Base-by-base conservation (phyloP, 1,140 invertebrate species). In the Caenorhabditis latens region DNA sequence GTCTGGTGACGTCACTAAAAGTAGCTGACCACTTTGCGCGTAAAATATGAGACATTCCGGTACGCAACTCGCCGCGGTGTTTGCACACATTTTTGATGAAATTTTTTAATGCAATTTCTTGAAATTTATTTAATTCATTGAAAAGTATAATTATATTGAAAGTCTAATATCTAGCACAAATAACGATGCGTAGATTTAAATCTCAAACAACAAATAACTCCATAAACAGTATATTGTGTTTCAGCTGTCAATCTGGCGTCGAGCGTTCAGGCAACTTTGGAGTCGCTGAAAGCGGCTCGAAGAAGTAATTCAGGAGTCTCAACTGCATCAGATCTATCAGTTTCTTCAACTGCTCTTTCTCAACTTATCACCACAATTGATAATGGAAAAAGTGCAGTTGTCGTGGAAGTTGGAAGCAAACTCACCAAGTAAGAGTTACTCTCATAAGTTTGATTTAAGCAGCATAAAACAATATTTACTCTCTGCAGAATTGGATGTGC, bases 211-310 rank as follows among this genome's bases (percentile, higher is more conserved):
- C 32, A 32, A 32, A 32, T 14, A 53, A 8, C 16, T 6, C 50
- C 50, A 14, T 11, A 42, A 67, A 61, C 14, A n/a, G 14, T 32
- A 40, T 71, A 43, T n/a, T 46, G 16, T 48, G 13, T 32, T 63
- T 63, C 24, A 79, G 46, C 14, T 11, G 43, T 14, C 43, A 79
- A 79, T 32, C 71, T 79, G 71, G 19, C 71, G n/a, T 79, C 71
- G 1, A 79, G 11, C 24, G 46, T 46, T 79, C 71, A 79, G 53
- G 43, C 71, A 24, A n/a, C 46, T 4, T 24, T 79, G n/a, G 71
- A 79, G 71, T 79, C 71, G 71, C 46, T 79, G 43, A 79, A 79
- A 24, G 71, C 71, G 43, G 71, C 71, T 53, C 19, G 71, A 13
- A 48, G 46, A 50, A 79, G 71, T n/a, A 53, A 46, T 21, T 79